Percentiles rank a stretch among this genome's conserved stretches.
phyloP scores from a whole-genome alignment of 2,888 invertebrate genomes.

The Amiota minor region DNA sequence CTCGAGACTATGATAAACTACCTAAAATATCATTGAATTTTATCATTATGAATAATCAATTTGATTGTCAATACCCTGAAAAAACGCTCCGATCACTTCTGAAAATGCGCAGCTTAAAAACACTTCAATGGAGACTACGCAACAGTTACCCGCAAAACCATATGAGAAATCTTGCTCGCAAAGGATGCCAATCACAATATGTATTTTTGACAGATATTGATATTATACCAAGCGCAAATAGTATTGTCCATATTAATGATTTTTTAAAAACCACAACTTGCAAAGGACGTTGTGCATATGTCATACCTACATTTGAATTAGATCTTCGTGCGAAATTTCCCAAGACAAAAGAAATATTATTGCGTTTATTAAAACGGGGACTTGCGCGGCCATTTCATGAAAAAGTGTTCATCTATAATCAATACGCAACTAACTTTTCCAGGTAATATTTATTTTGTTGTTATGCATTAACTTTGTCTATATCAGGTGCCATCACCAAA shows the following conservation, averaged over 20 bases:
- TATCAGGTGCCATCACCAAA: too few relatives aligned
- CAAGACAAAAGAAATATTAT: slow-evolving; percentile 84
- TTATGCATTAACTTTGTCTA: too few relatives aligned
- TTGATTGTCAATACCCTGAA: slow-evolving; percentile 82
- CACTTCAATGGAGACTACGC: slow-evolving; percentile 82
- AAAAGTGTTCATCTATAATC: slow-evolving; percentile 93
- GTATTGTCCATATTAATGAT: slow-evolving; percentile 81
- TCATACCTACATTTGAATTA: slow-evolving; percentile 91
- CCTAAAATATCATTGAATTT: slow-evolving; percentile 60
- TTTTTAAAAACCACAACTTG: slow-evolving; percentile 79
- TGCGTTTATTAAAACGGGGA: slow-evolving; percentile 84
- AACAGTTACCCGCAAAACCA: slow-evolving; percentile 92
- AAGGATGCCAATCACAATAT: slow-evolving; percentile 86
- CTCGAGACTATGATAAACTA: slow-evolving; percentile 72
- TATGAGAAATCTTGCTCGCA: slow-evolving; percentile 87
- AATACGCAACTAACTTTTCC: slow-evolving; percentile 92
- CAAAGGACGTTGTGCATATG: slow-evolving; percentile 83
- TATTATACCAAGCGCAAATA: slow-evolving; percentile 85
- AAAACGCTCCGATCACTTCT: slow-evolving; percentile 77
- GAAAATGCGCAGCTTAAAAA: slow-evolving; percentile 77
- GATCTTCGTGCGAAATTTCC: slow-evolving; percentile 87
- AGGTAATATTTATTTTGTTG: slow-evolving; percentile 75
- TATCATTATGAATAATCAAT: slow-evolving; percentile 45
- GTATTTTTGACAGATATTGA: slow-evolving; percentile 92
- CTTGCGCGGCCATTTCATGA: slow-evolving; percentile 91